Base-by-base conservation (phyloP, 2,888 invertebrate genomes). In the Melanargia galathea region DNA sequence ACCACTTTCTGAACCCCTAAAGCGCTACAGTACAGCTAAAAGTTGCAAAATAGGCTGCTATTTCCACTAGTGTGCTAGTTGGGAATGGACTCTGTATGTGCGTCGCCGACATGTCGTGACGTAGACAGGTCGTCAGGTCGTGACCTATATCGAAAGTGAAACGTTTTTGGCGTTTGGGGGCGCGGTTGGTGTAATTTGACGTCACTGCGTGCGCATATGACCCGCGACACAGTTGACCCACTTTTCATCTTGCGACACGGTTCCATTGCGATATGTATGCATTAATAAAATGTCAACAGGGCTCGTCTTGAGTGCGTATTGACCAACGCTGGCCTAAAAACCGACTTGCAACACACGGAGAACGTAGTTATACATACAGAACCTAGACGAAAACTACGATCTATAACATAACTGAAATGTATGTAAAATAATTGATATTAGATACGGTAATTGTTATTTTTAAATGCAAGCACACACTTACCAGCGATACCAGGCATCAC, bases 201-300 rank as follows among this genome's bases (percentile, higher is more conserved):
- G 90, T 90, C 83, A 82, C 74, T 79, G 87, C 89, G 90, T 84
- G 86, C 89, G 88, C 86, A 81, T 18, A 66, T 77, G 81, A 82
- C 84, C 82, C 78, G 75, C 64, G 73, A 74, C 63, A 48, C 60
- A 48, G 51, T 48, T 90, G 90, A 90, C 90, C 90, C 73, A 90
- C 78, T 80, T 90, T 70, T 22, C 18, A 67, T 79, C 24, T 54
- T 87, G 83, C 87, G 84, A 88, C 84, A 86, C 72, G 73, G 70
- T 61, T 68, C 62, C 57, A 63, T 68, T 65, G 62, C 64, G 64
- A 63, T 69, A 69, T 67, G 51, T 69, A 69, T 67, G 51, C 66
- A 66, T 63, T 63, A 62, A 69, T 69, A 73, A 84, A 84, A 87
- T 89, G 89, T 88, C 90, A 89, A 90, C 88, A 87, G 75, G 73